A percentile compares a stretch with the other conserved stretches of the same genome.
Evolutionary conservation across 1,140 invertebrate genomes (phyloP).

Genomic region (Lepidurus arcticus): DNA sequence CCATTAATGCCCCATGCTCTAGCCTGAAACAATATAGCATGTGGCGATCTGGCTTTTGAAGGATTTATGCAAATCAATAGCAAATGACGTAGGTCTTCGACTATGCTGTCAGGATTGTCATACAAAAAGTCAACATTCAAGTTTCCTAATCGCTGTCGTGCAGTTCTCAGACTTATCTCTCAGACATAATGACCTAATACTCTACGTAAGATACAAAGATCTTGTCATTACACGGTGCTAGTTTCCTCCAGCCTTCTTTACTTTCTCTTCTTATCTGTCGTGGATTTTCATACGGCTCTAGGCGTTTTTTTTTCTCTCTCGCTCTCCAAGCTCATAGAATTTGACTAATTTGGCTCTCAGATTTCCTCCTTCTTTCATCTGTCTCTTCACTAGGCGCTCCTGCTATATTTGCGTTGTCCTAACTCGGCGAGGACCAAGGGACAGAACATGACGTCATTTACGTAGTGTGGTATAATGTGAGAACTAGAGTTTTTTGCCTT

Average conservation of each 20-base stretch:
- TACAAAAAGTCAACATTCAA: neutral
- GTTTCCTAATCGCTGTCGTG: neutral
- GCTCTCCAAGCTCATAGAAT: neutral
- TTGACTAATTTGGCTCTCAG: neutral
- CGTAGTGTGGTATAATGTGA: neutral
- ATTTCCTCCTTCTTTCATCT: neutral
- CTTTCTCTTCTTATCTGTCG: neutral
- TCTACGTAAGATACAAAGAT: too few relatives aligned
- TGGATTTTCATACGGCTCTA: neutral
- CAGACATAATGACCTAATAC: too few relatives aligned
- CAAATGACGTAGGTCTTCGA: neutral
- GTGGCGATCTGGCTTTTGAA: neutral
- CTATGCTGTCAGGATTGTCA: neutral
- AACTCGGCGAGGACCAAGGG: neutral
- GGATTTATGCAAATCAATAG: neutral
- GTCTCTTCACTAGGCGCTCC: neutral
- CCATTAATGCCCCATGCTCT: neutral
- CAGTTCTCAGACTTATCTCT: constrained; percentile 24
- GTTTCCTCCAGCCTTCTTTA: neutral
- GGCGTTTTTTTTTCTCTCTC: neutral
- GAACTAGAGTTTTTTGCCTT: neutral
- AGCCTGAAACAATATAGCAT: neutral
- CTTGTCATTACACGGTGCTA: too few relatives aligned
- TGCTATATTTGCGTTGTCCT: neutral
- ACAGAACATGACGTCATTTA: neutral